Base-by-base conservation (phyloP, 2,113 vertebrate genomes). In the Centropristis striata region DNA sequence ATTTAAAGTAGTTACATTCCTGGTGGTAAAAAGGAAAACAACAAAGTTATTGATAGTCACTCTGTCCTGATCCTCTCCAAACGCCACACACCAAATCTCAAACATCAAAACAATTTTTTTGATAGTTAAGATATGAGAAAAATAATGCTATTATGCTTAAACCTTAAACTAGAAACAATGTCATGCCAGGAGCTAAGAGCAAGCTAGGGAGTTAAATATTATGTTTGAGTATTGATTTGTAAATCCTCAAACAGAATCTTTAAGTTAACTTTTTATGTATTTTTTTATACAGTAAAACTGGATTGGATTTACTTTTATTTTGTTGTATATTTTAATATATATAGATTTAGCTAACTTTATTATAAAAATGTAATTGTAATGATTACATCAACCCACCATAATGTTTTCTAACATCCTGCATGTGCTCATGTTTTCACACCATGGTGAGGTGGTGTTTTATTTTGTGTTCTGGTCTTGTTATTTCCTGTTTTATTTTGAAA, bases 1-100 rank as follows among this genome's bases (percentile, higher is more conserved):
- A 37, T 78, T 80, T 47, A 69, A 83, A 83, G 51, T 9, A 60
- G 28, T 32, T 49, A 8, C 46, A 85, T 71, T 71, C 41, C 63
- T 69, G n/a, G 12, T 57, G 57, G 36, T 54, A 14, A 32, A 54
- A 72, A 41, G 50, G 49, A 46, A 64, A 67, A 27, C 14, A 32
- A 25, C 16, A n/a, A 66, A 63, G 58, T 9, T 46, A 75, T 75
- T 80, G 60, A 65, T 58, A 50, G 44, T 66, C n/a, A 41, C 9
- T 64, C 39, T 42, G 36, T 15, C 23, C 18, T 27, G 49, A 0
- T 42, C 28, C 16, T 54, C n/a, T 85, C 4, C 55, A 71, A 75
- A 66, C 4, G 3, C 6, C 39, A 41, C n/a, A 47, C 59, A 53
- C 57, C 69, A 51, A 42, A 51, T 57, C 59, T 71, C 53, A 75